phyloP scores from a whole-genome alignment of 2,797 vertebrate species.

The Clamator glandarius region DNA sequence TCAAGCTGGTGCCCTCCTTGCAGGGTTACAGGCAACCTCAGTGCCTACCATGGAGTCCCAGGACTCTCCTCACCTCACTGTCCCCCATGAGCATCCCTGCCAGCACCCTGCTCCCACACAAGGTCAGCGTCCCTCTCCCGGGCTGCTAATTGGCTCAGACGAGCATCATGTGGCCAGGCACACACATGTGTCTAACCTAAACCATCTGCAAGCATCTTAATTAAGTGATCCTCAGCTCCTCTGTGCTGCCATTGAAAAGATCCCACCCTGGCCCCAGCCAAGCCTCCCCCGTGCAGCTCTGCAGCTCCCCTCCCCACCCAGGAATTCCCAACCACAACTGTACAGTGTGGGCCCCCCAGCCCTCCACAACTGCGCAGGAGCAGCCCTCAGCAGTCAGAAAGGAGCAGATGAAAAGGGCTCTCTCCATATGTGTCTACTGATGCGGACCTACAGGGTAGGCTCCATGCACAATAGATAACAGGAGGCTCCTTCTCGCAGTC shows the following conservation, averaged over 20 bases:
- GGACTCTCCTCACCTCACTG: background rate
- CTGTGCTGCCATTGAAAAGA: constrained; percentile 51
- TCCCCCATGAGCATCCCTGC: background rate
- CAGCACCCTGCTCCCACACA: background rate
- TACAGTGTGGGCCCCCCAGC: constrained; percentile 41
- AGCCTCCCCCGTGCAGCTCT: constrained; percentile 17
- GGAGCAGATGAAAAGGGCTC: constrained; percentile 50
- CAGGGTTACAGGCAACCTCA: too few relatives aligned
- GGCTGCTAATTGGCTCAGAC: constrained; percentile 11
- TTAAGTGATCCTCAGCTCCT: constrained; percentile 50
- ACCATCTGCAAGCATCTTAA: constrained; percentile 44
- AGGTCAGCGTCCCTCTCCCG: background rate
- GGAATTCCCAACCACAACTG: constrained; percentile 61
- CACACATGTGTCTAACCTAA: constrained; percentile 64
- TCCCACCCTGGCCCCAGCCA: constrained; percentile 16
- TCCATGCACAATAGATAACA: constrained; percentile 53
- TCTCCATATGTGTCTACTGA: constrained; percentile 47
- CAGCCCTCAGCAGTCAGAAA: background rate
- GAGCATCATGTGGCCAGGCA: background rate
- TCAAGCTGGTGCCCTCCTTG: accelerated
- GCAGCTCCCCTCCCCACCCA: constrained; percentile 51
- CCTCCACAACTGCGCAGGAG: background rate
- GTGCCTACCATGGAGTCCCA: background rate
- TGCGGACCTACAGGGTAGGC: constrained; percentile 51
- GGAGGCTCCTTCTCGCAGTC: constrained; percentile 6